phyloP scores from a whole-genome alignment of 1,140 invertebrate species.

The Homalodisca vitripennis region DNA sequence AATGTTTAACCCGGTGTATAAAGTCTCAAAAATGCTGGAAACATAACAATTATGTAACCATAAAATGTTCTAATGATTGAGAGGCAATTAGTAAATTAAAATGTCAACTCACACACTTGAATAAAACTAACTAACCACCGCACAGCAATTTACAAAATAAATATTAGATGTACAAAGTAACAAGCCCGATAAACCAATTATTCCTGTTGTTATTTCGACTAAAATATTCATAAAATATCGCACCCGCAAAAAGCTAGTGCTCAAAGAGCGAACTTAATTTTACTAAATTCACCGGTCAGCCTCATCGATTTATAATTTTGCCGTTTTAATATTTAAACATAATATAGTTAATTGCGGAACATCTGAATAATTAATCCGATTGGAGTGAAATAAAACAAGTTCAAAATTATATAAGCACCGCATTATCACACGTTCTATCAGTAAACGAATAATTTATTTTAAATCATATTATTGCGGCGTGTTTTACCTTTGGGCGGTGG shows the following conservation, averaged over 20 bases:
- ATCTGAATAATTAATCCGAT: constrained; percentile 14
- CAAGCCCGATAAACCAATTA: constrained; percentile 15
- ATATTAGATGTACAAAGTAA: not conserved
- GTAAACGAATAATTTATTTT: constrained; percentile 24
- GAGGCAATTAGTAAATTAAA: no score
- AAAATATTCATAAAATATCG: constrained; percentile 25
- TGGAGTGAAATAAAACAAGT: constrained; percentile 4
- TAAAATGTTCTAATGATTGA: no score
- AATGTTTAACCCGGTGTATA: no score
- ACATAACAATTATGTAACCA: no score
- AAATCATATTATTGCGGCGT: constrained; percentile 13
- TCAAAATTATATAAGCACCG: constrained; percentile 7
- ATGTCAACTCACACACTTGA: no score
- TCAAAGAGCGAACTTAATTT: not conserved
- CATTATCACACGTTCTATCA: not conserved
- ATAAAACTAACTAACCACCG: not conserved
- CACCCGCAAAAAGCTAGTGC: constrained; percentile 8
- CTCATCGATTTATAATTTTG: constrained; percentile 9
- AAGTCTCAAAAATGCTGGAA: no score
- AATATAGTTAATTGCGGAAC: constrained; percentile 22
- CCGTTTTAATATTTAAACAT: constrained; percentile 19
- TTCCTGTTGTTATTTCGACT: constrained; percentile 20
- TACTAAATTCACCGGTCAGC: not conserved
- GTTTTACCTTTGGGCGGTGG: constrained; percentile 12
- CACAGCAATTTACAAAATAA: not conserved